phyloP scores from a whole-genome alignment of 53 echinoderm and acorn worm genomes.

The Paracentrotus lividus region DNA sequence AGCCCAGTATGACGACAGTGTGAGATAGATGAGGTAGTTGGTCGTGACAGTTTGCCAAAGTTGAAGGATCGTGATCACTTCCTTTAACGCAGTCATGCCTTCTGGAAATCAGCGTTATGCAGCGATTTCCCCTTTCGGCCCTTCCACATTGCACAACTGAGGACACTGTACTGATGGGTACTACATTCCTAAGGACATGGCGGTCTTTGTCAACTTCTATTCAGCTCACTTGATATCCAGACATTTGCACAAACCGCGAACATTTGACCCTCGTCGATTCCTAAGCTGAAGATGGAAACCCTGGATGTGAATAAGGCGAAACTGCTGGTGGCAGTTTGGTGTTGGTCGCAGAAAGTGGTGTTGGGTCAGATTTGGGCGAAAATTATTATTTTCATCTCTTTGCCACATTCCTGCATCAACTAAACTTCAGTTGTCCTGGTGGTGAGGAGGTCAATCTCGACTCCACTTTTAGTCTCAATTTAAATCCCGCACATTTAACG shows the following conservation, averaged over 20 bases:
- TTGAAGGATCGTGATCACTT: slow-evolving; percentile 76
- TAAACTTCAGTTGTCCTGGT: slow-evolving; percentile 7
- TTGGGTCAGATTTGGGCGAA: slow-evolving; percentile 68
- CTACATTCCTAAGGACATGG: slow-evolving; percentile 88
- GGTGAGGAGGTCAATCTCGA: not conserved
- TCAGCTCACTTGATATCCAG: slow-evolving; percentile 62
- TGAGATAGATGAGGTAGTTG: slow-evolving; percentile 70
- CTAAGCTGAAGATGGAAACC: slow-evolving; percentile 75
- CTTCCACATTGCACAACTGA: slow-evolving; percentile 87
- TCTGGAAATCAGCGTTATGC: slow-evolving; percentile 84
- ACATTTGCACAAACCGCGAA: slow-evolving; percentile 58
- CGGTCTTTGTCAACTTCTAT: slow-evolving; percentile 82
- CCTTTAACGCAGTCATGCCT: slow-evolving; percentile 89
- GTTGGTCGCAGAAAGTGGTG: slow-evolving; percentile 68
- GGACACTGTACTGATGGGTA: slow-evolving; percentile 85
- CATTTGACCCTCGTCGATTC: slow-evolving; percentile 65
- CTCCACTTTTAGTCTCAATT: not conserved
- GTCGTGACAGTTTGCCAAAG: slow-evolving; percentile 71
- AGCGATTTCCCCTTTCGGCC: slow-evolving; percentile 74
- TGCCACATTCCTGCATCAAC: slow-evolving; percentile 63
- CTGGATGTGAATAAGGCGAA: slow-evolving; percentile 46
- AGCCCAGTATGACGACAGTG: slow-evolving; percentile 49
- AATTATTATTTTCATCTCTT: slow-evolving; percentile 70
- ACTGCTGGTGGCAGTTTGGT: slow-evolving; percentile 46
- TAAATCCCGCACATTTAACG: too few relatives aligned